Conservation (phyloP, 1,140 invertebrate genomes). For the Lepidurus couesii region DNA sequence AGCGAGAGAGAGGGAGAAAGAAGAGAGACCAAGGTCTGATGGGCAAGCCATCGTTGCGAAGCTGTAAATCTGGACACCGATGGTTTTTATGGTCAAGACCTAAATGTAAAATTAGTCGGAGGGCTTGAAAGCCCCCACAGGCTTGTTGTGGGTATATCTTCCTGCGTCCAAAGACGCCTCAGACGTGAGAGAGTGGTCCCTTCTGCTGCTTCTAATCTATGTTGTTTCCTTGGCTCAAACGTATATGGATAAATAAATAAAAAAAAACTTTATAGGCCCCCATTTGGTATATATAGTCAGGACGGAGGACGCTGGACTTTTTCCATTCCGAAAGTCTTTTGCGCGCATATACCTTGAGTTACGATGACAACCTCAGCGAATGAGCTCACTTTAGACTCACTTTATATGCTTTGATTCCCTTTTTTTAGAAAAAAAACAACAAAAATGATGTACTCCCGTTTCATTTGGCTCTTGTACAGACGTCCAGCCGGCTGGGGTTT, state of each 20-base stretch:
- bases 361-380: background rate
- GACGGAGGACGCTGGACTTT: background rate
- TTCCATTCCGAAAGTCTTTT: background rate
- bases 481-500: background rate
- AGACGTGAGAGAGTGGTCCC: background rate
- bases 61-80: constrained; percentile 16
- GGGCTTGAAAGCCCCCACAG: background rate
- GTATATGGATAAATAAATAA: constrained; percentile 7
- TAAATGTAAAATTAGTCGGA: constrained; percentile 17
- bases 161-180: background rate
- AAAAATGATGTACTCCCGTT: background rate
- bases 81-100: constrained; percentile 19
- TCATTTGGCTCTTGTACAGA: background rate
- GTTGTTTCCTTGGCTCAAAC: background rate
- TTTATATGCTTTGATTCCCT: background rate
- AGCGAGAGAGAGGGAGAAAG: background rate
- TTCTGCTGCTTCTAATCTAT: background rate
- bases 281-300: background rate
- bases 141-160: background rate
- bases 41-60: background rate
- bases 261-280: background rate
- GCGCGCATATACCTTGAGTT: background rate
- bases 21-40: background rate
- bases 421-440: background rate
- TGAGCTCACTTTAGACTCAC: background rate